A percentile compares a stretch with the other conserved stretches of the same genome.
phyloP scores from a whole-genome alignment of 2,113 vertebrate species.

The Lipotes vexillifer region DNA sequence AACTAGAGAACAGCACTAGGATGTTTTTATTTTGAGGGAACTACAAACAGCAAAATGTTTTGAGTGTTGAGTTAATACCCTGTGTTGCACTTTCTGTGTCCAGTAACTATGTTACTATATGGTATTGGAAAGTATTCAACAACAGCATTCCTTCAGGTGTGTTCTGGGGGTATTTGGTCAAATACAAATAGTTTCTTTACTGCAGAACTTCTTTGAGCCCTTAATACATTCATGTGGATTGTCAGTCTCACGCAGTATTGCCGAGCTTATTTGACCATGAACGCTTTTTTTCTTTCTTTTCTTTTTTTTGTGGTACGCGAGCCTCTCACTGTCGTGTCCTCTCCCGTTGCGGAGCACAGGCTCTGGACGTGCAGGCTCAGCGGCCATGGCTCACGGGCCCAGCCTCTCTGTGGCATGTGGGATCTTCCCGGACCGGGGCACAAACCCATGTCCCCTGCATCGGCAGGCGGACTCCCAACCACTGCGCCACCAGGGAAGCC shows the following conservation, averaged over 20 bases:
- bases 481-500: too few relatives aligned
- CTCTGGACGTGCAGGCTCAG: too few relatives aligned
- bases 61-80: not conserved
- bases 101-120: not conserved
- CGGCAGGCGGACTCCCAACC: too few relatives aligned
- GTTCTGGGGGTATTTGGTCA: not conserved
- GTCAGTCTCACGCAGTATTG: not conserved
- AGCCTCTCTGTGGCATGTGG: too few relatives aligned
- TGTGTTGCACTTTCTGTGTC: not conserved
- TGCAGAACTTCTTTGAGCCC: not conserved
- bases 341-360: too few relatives aligned
- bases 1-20: not conserved
- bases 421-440: too few relatives aligned
- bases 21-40: not conserved
- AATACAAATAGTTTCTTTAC: not conserved
- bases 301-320: too few relatives aligned
- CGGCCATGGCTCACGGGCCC: too few relatives aligned
- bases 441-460: too few relatives aligned
- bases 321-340: too few relatives aligned
- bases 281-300: too few relatives aligned
- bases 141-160: not conserved
- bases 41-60: not conserved
- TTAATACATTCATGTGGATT: too few relatives aligned
- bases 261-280: not conserved
- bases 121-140: not conserved